Evolutionary conservation across 2,113 vertebrate species (phyloP).

Genomic region (Thalassoma bifasciatum): DNA sequence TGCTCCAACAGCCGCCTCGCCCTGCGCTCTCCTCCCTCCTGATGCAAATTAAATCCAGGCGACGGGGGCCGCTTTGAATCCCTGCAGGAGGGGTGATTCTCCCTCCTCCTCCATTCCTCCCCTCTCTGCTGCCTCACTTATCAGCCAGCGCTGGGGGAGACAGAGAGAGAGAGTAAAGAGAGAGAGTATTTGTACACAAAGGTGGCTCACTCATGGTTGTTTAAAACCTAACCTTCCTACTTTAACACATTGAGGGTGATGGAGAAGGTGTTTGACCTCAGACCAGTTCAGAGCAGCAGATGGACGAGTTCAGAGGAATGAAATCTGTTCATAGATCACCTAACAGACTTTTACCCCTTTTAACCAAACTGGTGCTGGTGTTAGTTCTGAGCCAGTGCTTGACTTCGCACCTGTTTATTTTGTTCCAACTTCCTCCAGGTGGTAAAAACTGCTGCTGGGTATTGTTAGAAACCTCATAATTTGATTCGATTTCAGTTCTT

Average conservation of each 20-base stretch:
- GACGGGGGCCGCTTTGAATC: slow-evolving; percentile 58
- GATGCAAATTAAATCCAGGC: slow-evolving; percentile 73
- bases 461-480: too few species aligned
- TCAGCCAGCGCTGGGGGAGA: slow-evolving; percentile 33
- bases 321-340: background rate
- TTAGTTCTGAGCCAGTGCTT: too few species aligned
- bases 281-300: background rate
- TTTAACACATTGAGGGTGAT: too few species aligned
- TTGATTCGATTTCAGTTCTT: too few species aligned
- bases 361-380: too few species aligned
- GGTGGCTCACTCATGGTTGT: slow-evolving; percentile 67
- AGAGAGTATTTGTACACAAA: slow-evolving; percentile 65
- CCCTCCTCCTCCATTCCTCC: slow-evolving; percentile 4
- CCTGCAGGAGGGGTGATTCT: slow-evolving; percentile 63
- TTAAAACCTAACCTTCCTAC: slow-evolving; percentile 8
- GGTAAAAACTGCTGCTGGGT: too few species aligned
- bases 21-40: slow-evolving; percentile 49
- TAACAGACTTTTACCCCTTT: too few species aligned
- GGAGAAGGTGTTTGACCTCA: slow-evolving; percentile 5
- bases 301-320: background rate
- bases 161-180: background rate
- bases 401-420: too few species aligned
- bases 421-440: too few species aligned
- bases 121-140: slow-evolving; percentile 22
- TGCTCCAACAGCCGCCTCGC: slow-evolving; percentile 48